These are phyloP conservation scores for Cybosia mesomella DNA, from an alignment of 2,888 invertebrate genomes.

Conservation along the genomic window DNA sequence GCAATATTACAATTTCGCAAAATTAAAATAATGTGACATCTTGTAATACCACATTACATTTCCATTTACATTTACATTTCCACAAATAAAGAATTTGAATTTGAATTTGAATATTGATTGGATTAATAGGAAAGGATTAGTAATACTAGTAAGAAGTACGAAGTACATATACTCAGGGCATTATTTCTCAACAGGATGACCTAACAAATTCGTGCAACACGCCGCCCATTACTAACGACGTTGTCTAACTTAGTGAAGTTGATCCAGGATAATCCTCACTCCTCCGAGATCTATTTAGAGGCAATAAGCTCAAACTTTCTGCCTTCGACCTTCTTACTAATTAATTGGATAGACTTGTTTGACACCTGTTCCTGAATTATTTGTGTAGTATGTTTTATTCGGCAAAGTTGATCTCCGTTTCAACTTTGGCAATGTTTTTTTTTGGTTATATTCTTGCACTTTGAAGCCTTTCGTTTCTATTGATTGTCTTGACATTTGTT, in stretches of 20 bases:
- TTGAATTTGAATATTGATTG: too few species aligned
- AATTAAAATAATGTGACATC: too few species aligned
- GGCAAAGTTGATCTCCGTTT: background rate
- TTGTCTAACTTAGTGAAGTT: slow-evolving; percentile 41
- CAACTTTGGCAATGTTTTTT: background rate
- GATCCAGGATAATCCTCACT: slow-evolving; percentile 47
- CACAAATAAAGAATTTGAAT: too few species aligned
- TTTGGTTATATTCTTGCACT: background rate
- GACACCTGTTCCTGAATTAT: slow-evolving; percentile 40
- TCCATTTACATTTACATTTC: too few species aligned
- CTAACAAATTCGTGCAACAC: slow-evolving; percentile 30
- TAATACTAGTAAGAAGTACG: too few species aligned
- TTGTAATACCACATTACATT: too few species aligned
- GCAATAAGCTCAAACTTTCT: slow-evolving; percentile 49
- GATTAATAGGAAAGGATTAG: too few species aligned
- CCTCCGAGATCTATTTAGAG: slow-evolving; percentile 46
- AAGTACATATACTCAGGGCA: too few species aligned
- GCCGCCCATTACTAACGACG: slow-evolving; percentile 36
- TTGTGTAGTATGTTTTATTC: slow-evolving; percentile 3
- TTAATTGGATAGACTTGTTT: slow-evolving; percentile 45
- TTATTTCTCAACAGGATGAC: too few species aligned
- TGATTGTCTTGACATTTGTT: too few species aligned
- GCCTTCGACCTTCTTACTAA: slow-evolving; percentile 33
- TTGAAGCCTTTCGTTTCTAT: too few species aligned
- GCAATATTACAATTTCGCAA: too few species aligned